A percentile compares a stretch with the other conserved stretches of the same genome.
These are phyloP conservation scores for Nasonia vitripennis DNA, from an alignment of 1,140 invertebrate species.

Conservation along the genomic window DNA sequence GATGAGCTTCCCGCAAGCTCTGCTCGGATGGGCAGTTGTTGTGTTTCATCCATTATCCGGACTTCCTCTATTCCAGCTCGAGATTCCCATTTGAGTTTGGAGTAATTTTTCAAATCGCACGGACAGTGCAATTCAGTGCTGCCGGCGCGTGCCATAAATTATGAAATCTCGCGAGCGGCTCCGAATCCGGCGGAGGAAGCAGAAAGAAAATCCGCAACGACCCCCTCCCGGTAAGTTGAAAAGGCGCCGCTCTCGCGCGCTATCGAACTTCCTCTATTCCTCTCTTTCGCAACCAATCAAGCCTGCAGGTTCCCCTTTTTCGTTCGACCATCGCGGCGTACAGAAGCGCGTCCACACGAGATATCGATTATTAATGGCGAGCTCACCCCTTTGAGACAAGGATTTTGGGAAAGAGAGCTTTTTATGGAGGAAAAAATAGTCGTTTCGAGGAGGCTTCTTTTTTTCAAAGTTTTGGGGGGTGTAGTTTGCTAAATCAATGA, in stretches of 20 bases:
- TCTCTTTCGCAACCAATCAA: slow-evolving; percentile 31
- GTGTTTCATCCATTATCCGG: slow-evolving; percentile 29
- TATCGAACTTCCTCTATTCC: slow-evolving; percentile 10
- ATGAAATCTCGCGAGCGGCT: slow-evolving; percentile 9
- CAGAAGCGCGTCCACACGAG: not conserved
- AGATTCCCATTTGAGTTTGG: slow-evolving; percentile 42
- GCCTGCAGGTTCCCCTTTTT: not conserved
- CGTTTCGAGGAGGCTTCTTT: not conserved
- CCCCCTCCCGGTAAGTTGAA: not conserved
- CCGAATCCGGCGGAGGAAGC: not conserved
- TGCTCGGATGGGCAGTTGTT: slow-evolving; percentile 20
- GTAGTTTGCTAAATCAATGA: not conserved
- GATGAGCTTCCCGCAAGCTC: not conserved
- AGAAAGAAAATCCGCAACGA: slow-evolving; percentile 27
- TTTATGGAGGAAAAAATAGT: not conserved
- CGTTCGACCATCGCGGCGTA: not conserved
- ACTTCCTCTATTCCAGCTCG: slow-evolving; percentile 2
- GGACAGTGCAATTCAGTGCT: slow-evolving; percentile 35
- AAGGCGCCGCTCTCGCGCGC: not conserved
- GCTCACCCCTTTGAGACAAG: slow-evolving; percentile 3
- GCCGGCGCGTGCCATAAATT: slow-evolving; percentile 22
- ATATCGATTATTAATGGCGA: slow-evolving; percentile 26
- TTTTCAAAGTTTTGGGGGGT: not conserved
- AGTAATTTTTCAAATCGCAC: slow-evolving; percentile 41
- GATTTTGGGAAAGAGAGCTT: not conserved